Percentiles rank a stretch among this genome's conserved stretches.
Conservation (phyloP, 2,113 vertebrate genomes). For the Sinocyclocheilus maitianheensis region DNA sequence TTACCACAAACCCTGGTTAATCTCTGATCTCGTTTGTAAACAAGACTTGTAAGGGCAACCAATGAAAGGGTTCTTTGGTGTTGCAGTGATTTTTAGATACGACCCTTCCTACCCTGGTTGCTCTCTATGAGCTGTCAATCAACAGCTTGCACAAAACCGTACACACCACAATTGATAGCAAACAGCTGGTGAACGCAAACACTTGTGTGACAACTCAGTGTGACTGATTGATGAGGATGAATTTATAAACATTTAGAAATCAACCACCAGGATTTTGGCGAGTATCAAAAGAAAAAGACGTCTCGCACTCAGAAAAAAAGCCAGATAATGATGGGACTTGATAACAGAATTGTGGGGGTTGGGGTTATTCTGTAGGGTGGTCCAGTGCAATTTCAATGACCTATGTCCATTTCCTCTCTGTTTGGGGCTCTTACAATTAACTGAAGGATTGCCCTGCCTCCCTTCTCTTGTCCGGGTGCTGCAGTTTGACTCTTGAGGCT, state of each 20-base stretch:
- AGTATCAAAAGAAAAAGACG: not conserved
- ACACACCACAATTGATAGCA: not conserved
- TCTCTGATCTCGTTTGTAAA: not conserved
- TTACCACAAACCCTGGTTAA: not conserved
- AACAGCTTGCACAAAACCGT: not conserved
- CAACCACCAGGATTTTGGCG: not conserved
- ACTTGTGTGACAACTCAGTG: not conserved
- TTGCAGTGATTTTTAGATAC: conserved; percentile 15
- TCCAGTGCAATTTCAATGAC: conserved; percentile 25
- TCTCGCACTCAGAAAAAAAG: not conserved
- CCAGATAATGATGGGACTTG: not conserved
- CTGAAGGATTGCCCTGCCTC: conserved; percentile 11
- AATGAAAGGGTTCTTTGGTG: conserved; percentile 47
- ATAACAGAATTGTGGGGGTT: conserved; percentile 13
- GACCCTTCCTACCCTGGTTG: conserved; percentile 33
- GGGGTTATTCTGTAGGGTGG: conserved; percentile 28
- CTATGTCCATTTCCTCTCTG: conserved; percentile 29
- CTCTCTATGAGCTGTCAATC: conserved; percentile 39
- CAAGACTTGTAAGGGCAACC: not conserved
- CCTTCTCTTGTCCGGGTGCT: not conserved
- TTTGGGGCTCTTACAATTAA: conserved; percentile 9
- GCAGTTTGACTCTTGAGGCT: conserved; percentile 36
- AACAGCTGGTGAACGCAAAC: conserved; percentile 25
- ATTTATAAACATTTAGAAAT: conserved; percentile 27
- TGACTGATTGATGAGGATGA: conserved; percentile 37